Conservation (phyloP, 2,888 invertebrate species). For the Heterodera filipjevi region DNA sequence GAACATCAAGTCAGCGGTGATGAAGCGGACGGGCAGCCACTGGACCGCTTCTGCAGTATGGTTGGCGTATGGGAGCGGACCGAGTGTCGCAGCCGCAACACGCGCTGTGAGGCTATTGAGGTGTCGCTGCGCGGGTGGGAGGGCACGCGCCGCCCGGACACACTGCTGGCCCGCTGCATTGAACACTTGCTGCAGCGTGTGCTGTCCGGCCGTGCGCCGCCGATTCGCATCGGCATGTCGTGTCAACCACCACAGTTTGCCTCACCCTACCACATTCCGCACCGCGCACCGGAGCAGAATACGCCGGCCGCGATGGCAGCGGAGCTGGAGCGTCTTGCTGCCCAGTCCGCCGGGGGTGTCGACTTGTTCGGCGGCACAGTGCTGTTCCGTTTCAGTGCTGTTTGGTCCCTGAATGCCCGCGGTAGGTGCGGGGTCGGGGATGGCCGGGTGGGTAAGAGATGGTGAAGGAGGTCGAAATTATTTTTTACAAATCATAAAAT, state of each 20-base stretch:
- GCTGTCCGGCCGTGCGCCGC: not conserved
- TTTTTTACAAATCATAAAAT: too few species aligned
- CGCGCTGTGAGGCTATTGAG: not conserved
- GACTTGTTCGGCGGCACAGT: not conserved
- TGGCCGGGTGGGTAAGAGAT: too few species aligned
- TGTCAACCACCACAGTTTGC: not conserved
- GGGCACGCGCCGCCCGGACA: not conserved
- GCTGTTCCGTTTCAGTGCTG: not conserved
- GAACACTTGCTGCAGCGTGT: not conserved
- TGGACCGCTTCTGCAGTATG: not conserved
- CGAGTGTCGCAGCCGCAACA: not conserved
- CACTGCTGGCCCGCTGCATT: not conserved
- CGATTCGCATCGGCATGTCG: not conserved
- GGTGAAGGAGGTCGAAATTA: too few species aligned
- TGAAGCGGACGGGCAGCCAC: too few species aligned
- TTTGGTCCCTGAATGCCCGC: not conserved
- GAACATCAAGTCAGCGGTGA: too few species aligned
- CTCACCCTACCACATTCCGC: not conserved
- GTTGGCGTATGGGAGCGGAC: not conserved
- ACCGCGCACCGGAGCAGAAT: not conserved
- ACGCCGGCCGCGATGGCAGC: not conserved
- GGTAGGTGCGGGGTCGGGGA: too few species aligned
- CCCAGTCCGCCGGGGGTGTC: not conserved
- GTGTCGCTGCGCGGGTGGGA: constrained; percentile 1
- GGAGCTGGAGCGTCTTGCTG: not conserved